Evolutionary conservation across 2,888 invertebrate genomes (phyloP), one percentile per base, ranked within the genome.

Genomic region (Drosophila percnosoma): DNA sequence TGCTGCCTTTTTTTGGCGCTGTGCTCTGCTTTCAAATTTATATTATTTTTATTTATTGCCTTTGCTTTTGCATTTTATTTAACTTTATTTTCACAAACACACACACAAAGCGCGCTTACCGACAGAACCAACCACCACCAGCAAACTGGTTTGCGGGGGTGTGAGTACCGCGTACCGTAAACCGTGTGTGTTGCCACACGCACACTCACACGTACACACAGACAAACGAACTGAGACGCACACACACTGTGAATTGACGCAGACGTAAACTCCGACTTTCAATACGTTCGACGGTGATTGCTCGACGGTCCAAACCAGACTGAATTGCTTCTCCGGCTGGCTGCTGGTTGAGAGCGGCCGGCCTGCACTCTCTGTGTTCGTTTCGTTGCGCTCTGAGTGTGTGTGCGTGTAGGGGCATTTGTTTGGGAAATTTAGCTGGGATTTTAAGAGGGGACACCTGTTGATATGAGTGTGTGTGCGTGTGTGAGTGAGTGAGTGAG

Each of bases 141-240:
- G 77, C 73, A 62, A 80, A 87, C 88, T 83, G 84, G 84, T 87
- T 87, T 80, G 85, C 71, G 87, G 82, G 84, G 88, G 88, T 86
- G 88, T 65, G 62, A 77, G 63, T 58, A 68, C 65, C 82, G 76
- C 82, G 76, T 76, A 61, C 72, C 82, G 87, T 70, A 68, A 78
- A 67, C 81, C 21, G 45, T 45, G 45, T 45, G 78, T 82, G 31
- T 57, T 60, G 63, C 66, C 75, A 68, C 74, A 72, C 36, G 84
- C 83, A 83, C 15, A 36, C 24, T 18, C 38, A 36, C 54, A 36
- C 54, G 36, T 36, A 78, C 76, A 74, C 62, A 72, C 75, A 72
- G 75, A 65, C 65, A 69, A 70, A 78, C 51, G 10, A 45, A 24
- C 72, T 77, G 59, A 72, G 61, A 45, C 80, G 67, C 68, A 75